Base-by-base conservation (phyloP, 2,888 invertebrate genomes). In the Blastobasis lacticolella region DNA sequence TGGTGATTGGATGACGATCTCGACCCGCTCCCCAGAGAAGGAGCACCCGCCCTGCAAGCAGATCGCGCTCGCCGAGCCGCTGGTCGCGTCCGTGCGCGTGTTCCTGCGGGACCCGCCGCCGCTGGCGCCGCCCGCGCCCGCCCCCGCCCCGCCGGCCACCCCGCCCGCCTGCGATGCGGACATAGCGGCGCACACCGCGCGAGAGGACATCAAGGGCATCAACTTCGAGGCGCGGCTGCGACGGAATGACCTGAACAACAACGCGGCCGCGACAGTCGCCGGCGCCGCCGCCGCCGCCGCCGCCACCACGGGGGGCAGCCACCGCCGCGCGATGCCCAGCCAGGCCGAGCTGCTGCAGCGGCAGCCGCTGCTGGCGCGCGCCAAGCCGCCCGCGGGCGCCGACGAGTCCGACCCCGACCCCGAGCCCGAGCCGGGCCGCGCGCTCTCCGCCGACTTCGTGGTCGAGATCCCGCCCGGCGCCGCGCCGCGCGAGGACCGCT, bases 401-500 rank as follows among this genome's bases (percentile, higher is more conserved):
- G 88, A 86, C 69, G 87, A 88, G 57, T 84, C 86, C 42, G 88
- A 88, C 69, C 84, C 85, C 51, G 88, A 88, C 67, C 80, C 70
- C 62, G 85, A 84, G 51, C 79, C 78, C 64, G 79, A 81, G 57
- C 84, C 85, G 57, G 78, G 81, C 63, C 81, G 80, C 53, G 52
- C 71, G 49, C 78, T 76, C 62, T 64, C 71, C 59, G 78, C 75
- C 52, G 88, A 88, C 64, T 88, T 89, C 68, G 70, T 84, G 53
- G 83, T 88, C 42, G 88, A 88, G 60, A 78, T 88, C 49, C 85
- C 86, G 62, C 91, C 94, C 23, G 89, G 92, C 55, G 90, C 94
- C 55, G 90, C 94, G 48, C 89, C 90, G 50, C 88, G 94, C 64
- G 94, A 94, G 69, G 94, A 94, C 72, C 89, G 94, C 66, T 95